Conservation (phyloP, 2,113 vertebrate genomes). For the Brachirus orientalis region DNA sequence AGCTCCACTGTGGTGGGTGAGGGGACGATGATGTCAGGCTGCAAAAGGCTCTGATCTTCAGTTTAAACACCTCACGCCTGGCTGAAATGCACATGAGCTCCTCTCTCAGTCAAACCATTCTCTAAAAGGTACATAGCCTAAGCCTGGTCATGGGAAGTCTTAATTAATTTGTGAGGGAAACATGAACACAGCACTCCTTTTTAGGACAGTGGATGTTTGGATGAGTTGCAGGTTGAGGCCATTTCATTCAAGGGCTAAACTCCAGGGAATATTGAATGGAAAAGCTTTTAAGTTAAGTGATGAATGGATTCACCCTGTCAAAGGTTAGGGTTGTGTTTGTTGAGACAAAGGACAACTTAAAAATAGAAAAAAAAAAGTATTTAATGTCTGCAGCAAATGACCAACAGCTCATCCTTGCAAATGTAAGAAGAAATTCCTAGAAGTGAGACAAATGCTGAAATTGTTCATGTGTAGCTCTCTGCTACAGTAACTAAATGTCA, state of each 20-base stretch:
- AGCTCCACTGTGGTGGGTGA: slow-evolving; percentile 42
- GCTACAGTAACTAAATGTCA: slow-evolving; percentile 34
- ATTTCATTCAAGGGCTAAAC: slow-evolving; percentile 55
- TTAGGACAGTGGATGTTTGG: slow-evolving; percentile 69
- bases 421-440: slow-evolving; percentile 1
- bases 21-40: slow-evolving; percentile 64
- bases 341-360: slow-evolving; percentile 22
- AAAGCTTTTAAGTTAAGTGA: slow-evolving; percentile 57
- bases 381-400: slow-evolving; percentile 46
- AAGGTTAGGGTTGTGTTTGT: slow-evolving; percentile 24
- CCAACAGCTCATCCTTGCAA: slow-evolving; percentile 6
- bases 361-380: slow-evolving; percentile 35
- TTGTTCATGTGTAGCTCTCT: slow-evolving; percentile 11
- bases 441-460: slow-evolving; percentile 30
- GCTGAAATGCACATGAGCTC: slow-evolving; percentile 56
- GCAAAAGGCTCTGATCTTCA: slow-evolving; percentile 60
- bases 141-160: slow-evolving; percentile 63
- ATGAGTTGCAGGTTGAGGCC: slow-evolving; percentile 58
- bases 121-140: slow-evolving; percentile 50
- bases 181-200: slow-evolving; percentile 61
- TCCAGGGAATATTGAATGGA: slow-evolving; percentile 52
- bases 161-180: slow-evolving; percentile 57
- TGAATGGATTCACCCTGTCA: slow-evolving; percentile 49
- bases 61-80: slow-evolving; percentile 67
- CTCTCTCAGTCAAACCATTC: slow-evolving; percentile 55